Evolutionary conservation across 2,797 vertebrate genomes (phyloP).

Genomic region (Periparus ater): DNA sequence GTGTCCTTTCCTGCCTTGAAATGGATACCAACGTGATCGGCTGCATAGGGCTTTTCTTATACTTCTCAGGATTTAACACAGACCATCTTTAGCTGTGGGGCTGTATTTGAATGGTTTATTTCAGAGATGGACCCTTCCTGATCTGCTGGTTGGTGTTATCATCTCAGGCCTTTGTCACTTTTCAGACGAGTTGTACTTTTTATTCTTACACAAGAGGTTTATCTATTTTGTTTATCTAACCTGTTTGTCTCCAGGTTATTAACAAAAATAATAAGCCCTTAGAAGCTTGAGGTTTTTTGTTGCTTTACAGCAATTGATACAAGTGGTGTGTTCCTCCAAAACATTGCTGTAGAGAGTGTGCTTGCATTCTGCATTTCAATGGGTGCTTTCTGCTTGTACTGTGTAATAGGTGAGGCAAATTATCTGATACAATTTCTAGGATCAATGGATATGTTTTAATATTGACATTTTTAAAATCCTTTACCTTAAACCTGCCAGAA

Average conservation of each 20-base stretch:
- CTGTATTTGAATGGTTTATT: not conserved
- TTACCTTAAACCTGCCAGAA: not conserved
- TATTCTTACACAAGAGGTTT: not conserved
- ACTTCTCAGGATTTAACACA: not conserved
- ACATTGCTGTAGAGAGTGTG: not conserved
- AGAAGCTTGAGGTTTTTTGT: not conserved
- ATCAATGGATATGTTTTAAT: constrained; percentile 20
- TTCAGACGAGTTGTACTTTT: not conserved
- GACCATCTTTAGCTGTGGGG: not conserved
- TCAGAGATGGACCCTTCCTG: not conserved
- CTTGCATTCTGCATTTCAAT: not conserved
- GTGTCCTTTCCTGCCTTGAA: not conserved
- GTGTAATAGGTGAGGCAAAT: not conserved
- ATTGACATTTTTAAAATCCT: constrained; percentile 11
- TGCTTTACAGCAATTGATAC: not conserved
- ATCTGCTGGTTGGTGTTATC: not conserved
- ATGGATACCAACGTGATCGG: not conserved
- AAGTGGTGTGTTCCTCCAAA: not conserved
- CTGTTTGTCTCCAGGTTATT: not conserved
- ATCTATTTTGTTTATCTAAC: not conserved
- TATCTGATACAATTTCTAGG: not conserved
- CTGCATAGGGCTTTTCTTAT: not conserved
- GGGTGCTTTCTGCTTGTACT: not conserved
- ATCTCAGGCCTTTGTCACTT: not conserved
- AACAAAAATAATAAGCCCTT: not conserved